Percentiles rank a stretch among this genome's conserved stretches.
Evolutionary conservation across 2,113 vertebrate genomes (phyloP).

Genomic region (Pachyramphus minor): DNA sequence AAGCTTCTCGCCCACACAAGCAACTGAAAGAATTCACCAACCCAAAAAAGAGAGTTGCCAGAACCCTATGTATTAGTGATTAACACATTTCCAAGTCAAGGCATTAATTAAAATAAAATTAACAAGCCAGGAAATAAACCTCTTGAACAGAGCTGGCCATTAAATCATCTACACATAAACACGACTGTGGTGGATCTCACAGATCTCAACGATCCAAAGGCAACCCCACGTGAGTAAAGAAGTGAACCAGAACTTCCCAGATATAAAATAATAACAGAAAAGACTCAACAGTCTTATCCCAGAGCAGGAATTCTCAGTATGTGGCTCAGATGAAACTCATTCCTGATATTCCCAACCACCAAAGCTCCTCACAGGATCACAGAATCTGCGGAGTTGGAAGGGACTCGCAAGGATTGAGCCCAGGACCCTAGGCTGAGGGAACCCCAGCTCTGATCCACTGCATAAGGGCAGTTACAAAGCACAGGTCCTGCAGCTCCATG

Average conservation of each 20-base stretch:
- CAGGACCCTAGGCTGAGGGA: background rate
- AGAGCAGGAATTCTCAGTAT: background rate
- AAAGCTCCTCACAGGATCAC: background rate
- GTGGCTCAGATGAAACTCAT: background rate
- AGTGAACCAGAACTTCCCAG: background rate
- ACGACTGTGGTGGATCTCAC: background rate
- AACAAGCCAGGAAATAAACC: background rate
- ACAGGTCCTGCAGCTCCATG: rapidly evolving
- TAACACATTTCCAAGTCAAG: background rate
- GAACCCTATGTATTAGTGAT: background rate
- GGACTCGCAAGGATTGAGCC: background rate
- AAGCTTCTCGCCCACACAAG: constrained; percentile 26
- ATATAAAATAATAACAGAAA: background rate
- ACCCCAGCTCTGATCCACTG: background rate
- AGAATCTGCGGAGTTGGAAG: background rate
- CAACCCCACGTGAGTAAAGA: background rate
- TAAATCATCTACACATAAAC: background rate
- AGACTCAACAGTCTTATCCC: background rate
- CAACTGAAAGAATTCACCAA: background rate
- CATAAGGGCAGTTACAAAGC: background rate
- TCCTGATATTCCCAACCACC: background rate
- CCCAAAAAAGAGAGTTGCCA: background rate
- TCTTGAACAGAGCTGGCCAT: background rate
- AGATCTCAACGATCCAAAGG: background rate
- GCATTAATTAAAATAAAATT: background rate